Conservation (phyloP, 2,113 vertebrate species). For the Regulus satrapa region DNA sequence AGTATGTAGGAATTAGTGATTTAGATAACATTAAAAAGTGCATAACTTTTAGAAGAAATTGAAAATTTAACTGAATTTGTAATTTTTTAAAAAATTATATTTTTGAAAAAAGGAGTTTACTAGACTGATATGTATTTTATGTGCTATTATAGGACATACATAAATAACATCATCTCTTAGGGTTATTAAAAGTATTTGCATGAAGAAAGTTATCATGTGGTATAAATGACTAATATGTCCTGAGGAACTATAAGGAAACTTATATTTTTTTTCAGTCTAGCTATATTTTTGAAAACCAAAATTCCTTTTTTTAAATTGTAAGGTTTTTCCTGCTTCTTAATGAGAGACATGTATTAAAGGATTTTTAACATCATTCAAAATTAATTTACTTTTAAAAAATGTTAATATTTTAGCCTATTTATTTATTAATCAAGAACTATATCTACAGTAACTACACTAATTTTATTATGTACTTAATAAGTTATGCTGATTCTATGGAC, state of each 20-base stretch:
- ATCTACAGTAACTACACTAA: not conserved
- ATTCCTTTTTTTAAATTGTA: not conserved
- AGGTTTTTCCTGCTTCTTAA: not conserved
- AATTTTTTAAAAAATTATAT: accelerated
- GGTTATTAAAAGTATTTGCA: not conserved
- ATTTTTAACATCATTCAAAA: not conserved
- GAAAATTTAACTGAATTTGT: not conserved
- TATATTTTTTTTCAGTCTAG: not conserved
- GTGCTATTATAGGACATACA: not conserved
- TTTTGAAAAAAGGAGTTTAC: not conserved
- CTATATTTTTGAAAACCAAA: not conserved
- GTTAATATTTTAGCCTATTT: not conserved
- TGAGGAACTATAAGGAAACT: not conserved
- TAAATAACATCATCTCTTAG: not conserved
- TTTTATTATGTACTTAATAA: not conserved
- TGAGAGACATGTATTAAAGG: not conserved
- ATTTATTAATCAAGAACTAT: not conserved
- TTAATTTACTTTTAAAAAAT: not conserved
- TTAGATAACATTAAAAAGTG: not conserved
- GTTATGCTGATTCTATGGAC: not conserved
- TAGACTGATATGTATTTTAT: not conserved
- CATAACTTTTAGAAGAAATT: not conserved
- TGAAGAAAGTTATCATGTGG: not conserved
- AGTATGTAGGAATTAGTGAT: not conserved
- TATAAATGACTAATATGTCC: not conserved